Percentiles rank a stretch among this genome's conserved stretches.
Evolutionary conservation across 2,113 vertebrate species (phyloP).

Genomic region (Cyrtonyx montezumae): DNA sequence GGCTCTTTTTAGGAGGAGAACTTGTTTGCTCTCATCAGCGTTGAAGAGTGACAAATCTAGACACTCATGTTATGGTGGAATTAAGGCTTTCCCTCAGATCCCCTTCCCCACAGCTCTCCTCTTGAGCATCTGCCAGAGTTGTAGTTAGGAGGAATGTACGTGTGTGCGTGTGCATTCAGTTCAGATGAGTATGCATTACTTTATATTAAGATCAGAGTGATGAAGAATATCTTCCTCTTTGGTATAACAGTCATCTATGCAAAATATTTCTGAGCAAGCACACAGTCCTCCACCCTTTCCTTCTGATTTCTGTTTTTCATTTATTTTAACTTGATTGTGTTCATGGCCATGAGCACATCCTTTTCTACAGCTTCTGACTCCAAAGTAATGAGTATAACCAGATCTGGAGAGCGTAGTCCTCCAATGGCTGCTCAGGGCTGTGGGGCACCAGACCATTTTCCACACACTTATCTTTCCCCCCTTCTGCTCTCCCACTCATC

Average conservation of each 20-base stretch:
- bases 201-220: not conserved
- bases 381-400: not conserved
- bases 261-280: not conserved
- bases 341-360: not conserved
- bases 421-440: not conserved
- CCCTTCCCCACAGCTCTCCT: not conserved
- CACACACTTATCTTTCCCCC: not conserved
- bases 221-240: not conserved
- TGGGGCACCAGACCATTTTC: not conserved
- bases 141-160: not conserved
- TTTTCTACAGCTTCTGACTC: not conserved
- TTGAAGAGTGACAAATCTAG: not conserved
- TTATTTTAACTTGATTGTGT: not conserved
- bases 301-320: not conserved
- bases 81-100: fast-evolving
- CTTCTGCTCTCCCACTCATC: not conserved
- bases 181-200: not conserved
- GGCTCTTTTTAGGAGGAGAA: not conserved
- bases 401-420: not conserved
- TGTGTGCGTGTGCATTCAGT: fast-evolving
- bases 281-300: not conserved
- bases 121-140: too few species aligned
- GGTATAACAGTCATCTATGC: not conserved
- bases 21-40: not conserved
- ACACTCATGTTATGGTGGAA: fast-evolving